A percentile compares a stretch with the other conserved stretches of the same genome.
phyloP scores from a whole-genome alignment of 2,797 vertebrate genomes.

The Nyctalus aviator region DNA sequence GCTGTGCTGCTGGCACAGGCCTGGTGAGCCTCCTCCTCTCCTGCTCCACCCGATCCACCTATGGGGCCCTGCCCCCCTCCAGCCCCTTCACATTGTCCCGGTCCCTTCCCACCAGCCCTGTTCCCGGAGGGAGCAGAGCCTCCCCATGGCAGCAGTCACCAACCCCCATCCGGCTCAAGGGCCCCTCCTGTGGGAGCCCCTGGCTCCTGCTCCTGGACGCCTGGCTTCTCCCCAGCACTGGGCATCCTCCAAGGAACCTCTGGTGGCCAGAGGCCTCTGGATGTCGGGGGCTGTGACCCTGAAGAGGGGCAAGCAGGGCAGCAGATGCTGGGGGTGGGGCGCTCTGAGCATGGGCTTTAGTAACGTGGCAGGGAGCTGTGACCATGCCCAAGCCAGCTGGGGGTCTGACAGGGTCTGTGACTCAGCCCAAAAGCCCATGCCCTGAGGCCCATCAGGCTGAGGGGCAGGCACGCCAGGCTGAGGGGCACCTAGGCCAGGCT shows the following conservation, averaged over 20 bases:
- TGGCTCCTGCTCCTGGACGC: too few species aligned
- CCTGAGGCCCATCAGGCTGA: accelerated
- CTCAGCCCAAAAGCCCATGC: not conserved
- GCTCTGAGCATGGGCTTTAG: not conserved
- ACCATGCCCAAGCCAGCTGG: not conserved
- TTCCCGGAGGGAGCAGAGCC: not conserved
- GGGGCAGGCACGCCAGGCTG: too few species aligned
- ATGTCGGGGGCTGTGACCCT: not conserved
- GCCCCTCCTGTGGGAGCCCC: not conserved
- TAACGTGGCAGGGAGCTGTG: not conserved
- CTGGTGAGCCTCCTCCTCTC: not conserved
- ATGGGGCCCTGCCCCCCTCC: not conserved
- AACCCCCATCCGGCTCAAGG: not conserved
- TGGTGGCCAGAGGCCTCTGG: not conserved
- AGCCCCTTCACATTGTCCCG: not conserved
- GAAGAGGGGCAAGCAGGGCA: accelerated
- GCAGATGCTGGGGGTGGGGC: accelerated
- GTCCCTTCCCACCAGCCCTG: not conserved
- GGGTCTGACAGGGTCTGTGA: not conserved
- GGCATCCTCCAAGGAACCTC: accelerated
- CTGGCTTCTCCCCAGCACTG: not conserved
- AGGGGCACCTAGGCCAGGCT: too few species aligned
- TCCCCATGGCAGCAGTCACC: too few species aligned
- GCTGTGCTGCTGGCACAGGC: not conserved
- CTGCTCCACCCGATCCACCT: too few species aligned